These are phyloP conservation scores for Pseudomyrmex pallidus DNA, from an alignment of 1,140 invertebrate species.

Conservation along the genomic window DNA sequence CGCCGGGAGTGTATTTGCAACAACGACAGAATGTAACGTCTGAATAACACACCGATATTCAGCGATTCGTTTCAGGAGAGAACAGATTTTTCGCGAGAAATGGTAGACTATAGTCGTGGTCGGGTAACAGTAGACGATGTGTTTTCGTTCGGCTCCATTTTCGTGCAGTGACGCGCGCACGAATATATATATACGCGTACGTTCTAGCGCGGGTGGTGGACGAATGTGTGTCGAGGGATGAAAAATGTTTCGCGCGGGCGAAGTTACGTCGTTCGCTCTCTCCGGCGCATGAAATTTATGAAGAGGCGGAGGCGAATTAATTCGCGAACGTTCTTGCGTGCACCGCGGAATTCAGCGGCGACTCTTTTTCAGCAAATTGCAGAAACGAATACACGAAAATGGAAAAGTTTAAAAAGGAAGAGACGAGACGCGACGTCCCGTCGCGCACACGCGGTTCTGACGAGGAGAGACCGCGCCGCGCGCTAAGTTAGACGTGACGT, in stretches of 20 bases:
- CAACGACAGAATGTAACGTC: neutral
- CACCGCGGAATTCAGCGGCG: neutral
- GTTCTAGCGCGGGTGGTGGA: neutral
- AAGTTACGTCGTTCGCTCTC: too few relatives aligned
- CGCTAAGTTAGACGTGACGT: conserved; percentile 21
- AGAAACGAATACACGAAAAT: neutral
- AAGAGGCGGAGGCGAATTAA: conserved; percentile 30
- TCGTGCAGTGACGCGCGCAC: neutral
- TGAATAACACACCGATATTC: conserved; percentile 6
- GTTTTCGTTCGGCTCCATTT: neutral
- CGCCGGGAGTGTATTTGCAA: neutral
- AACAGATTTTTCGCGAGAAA: neutral
- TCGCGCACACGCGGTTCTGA: neutral
- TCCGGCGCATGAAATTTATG: conserved; percentile 12
- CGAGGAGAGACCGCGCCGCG: neutral
- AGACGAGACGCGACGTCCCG: neutral
- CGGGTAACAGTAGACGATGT: too few relatives aligned
- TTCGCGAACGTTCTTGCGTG: neutral
- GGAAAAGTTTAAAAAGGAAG: conserved; percentile 3
- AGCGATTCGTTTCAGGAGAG: conserved; percentile 9
- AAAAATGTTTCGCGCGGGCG: conserved; percentile 7
- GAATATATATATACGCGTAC: too few relatives aligned
- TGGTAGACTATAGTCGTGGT: neutral
- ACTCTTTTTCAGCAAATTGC: conserved; percentile 1
- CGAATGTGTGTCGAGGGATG: neutral